These are phyloP conservation scores for Oopsacas minuta DNA, from an alignment of 37 sponge, comb jelly and placozoan genomes.

Conservation along the genomic window DNA sequence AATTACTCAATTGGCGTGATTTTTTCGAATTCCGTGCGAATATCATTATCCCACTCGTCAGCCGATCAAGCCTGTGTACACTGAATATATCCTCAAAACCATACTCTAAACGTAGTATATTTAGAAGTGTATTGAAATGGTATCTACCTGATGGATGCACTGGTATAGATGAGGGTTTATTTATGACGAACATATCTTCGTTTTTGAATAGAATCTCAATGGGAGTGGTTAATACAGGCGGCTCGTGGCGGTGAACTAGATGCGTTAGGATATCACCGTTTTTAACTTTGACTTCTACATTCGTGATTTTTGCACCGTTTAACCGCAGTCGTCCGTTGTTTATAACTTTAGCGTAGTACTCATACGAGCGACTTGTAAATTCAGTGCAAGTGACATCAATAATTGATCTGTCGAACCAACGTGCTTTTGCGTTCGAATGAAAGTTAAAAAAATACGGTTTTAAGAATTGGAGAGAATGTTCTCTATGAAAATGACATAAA, in stretches of 20 bases:
- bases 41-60: slow-evolving; percentile 79
- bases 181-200: slow-evolving; percentile 51
- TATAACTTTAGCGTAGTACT: neutral
- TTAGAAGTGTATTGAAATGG: slow-evolving; percentile 67
- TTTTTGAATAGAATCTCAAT: slow-evolving; percentile 44
- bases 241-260: slow-evolving; percentile 79
- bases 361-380: neutral
- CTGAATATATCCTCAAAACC: slow-evolving; percentile 55
- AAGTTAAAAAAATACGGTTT: neutral
- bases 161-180: slow-evolving; percentile 88
- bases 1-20: neutral
- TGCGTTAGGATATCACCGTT: slow-evolving; percentile 61
- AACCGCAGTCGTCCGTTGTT: neutral
- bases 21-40: slow-evolving; percentile 30
- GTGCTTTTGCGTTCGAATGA: neutral
- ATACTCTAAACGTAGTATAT: slow-evolving; percentile 54
- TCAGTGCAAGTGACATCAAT: neutral
- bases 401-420: neutral
- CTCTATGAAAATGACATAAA: neutral
- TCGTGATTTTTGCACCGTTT: slow-evolving; percentile 19
- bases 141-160: slow-evolving; percentile 92
- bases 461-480: neutral
- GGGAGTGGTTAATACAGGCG: slow-evolving; percentile 57
- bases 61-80: slow-evolving; percentile 75
- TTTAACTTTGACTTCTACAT: slow-evolving; percentile 42